Base-by-base conservation (phyloP, 2,797 vertebrate species). In the Melanotaenia maccullochi region DNA sequence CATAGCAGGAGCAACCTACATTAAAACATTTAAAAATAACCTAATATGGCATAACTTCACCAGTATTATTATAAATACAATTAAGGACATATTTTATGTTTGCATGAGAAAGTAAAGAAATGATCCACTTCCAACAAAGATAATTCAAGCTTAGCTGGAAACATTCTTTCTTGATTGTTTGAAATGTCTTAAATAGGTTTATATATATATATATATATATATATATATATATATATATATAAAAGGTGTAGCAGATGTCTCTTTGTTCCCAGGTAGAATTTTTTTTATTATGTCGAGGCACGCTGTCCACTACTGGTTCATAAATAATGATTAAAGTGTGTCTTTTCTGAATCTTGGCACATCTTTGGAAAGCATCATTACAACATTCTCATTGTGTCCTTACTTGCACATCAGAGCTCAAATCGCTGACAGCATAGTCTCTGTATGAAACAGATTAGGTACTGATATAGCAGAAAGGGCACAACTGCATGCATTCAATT, bases 271-370 rank as follows among this genome's bases (percentile, higher is more conserved):
- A 7, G 5, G 3, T 22, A 12, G 11, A 14, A 32, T 18, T 3
- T 40, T 40, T 16, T 18, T 9, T 60, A 56, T 33, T 56, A 47
- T 67, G 55, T 68, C 74, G 71, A 67, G 71, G 62, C 75, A 40
- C 42, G n/a, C 52, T 82, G 47, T 75, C 79, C 77, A 69, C 57
- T 61, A 63, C 32, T 52, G 42, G 20, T 44, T 77, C 72, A 81
- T 89, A 18, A 76, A 86, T 84, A 78, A 85, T 80, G 32, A 82
- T 85, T 75, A 76, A 49, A 68, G 1, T 0, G 56, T 51, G 78
- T 67, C 24, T 63, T 11, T 82, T 65, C 65, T 65, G 57, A 80
- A 69, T 84, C 78, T 81, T 83, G 78, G 75, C 72, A 51, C 30
- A 42, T 44, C 36, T 40, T 74, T 42, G 30, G 0, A 68, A 62